Evolutionary conservation across 2,113 vertebrate genomes (phyloP).

Genomic region (Embiotoca jacksoni): DNA sequence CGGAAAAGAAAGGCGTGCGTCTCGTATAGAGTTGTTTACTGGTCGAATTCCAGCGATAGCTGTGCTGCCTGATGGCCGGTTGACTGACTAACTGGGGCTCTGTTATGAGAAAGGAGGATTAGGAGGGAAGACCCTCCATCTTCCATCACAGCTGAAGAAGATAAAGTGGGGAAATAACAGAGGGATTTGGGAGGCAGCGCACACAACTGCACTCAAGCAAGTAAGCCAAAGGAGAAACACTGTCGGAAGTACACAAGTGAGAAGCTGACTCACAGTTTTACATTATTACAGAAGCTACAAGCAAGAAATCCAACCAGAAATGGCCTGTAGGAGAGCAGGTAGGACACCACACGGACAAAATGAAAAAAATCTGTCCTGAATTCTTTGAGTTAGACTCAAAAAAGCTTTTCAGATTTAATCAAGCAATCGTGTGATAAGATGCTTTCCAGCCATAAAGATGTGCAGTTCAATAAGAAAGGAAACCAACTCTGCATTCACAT

Average conservation of each 20-base stretch:
- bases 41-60: constrained; percentile 40
- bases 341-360: constrained; percentile 33
- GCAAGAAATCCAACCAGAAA: constrained; percentile 2
- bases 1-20: constrained; percentile 16
- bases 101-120: constrained; percentile 67
- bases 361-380: neutral
- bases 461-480: constrained; percentile 27
- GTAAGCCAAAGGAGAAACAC: constrained; percentile 18
- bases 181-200: constrained; percentile 40
- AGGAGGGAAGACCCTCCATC: constrained; percentile 38
- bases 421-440: constrained; percentile 27
- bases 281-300: constrained; percentile 9
- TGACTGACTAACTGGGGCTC: constrained; percentile 69
- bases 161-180: constrained; percentile 47
- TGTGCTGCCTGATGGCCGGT: constrained; percentile 34
- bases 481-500: constrained; percentile 35
- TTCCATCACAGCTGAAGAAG: constrained; percentile 49
- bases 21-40: constrained; percentile 47
- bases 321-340: neutral
- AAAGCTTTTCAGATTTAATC: constrained; percentile 40
- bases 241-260: neutral
- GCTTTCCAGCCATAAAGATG: neutral
- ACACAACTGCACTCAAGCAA: constrained; percentile 41
- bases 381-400: neutral
- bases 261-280: constrained; percentile 6